A percentile compares a stretch with the other conserved stretches of the same genome.
These are phyloP conservation scores for Yoshiicerus persimilis DNA, from an alignment of 1,140 invertebrate species.

Conservation along the genomic window DNA sequence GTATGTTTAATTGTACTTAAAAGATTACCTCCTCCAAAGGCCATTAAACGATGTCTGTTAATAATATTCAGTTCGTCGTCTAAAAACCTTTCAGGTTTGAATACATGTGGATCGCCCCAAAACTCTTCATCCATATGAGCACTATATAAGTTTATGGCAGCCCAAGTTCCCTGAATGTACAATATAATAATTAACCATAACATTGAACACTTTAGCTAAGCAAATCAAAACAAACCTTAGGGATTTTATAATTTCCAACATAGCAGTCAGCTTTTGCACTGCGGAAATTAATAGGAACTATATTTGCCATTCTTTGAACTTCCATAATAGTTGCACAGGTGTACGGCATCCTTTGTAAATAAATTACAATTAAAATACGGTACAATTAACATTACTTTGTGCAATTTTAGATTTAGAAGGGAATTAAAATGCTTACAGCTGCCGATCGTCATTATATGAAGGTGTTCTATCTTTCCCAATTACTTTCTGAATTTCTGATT, in stretches of 20 bases:
- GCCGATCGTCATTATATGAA: conserved; percentile 64
- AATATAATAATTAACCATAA: neutral
- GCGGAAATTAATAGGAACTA: conserved; percentile 4
- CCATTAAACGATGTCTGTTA: neutral
- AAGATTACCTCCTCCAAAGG: conserved; percentile 29
- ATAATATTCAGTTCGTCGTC: conserved; percentile 26
- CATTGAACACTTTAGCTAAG: neutral
- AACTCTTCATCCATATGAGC: conserved; percentile 51
- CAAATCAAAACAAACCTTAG: neutral
- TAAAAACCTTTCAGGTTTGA: conserved; percentile 52
- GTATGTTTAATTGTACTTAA: neutral
- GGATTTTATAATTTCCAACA: neutral
- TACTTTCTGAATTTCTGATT: conserved; percentile 60
- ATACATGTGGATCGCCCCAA: conserved; percentile 52
- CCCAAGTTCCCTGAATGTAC: conserved; percentile 29
- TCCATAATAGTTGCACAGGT: conserved; percentile 17
- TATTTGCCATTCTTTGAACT: conserved; percentile 24
- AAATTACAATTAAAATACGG: neutral
- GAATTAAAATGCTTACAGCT: conserved; percentile 57
- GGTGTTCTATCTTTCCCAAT: conserved; percentile 69
- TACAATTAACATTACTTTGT: neutral
- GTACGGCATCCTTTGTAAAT: neutral
- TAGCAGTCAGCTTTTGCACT: neutral
- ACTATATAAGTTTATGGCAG: conserved; percentile 43
- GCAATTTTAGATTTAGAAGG: neutral